Base-by-base conservation (phyloP, 2,113 vertebrate species). In the Nibea albiflora region DNA sequence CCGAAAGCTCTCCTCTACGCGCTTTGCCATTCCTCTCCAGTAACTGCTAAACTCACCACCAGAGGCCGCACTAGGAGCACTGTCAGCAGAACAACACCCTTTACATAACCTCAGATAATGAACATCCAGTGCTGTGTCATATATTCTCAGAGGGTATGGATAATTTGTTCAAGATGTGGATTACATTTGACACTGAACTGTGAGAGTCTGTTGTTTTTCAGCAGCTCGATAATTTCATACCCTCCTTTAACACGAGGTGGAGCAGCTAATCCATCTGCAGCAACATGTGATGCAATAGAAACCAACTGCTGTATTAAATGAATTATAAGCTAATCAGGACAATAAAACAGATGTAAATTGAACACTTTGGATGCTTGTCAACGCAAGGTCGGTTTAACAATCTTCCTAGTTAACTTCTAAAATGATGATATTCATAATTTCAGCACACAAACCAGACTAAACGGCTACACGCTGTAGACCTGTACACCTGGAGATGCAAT, bases 121-220 rank as follows among this genome's bases (percentile, higher is more conserved):
- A 78, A 44, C 31, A 74, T 64, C 73, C 81, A 85, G 61, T 80
- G 82, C 69, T 63, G 68, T 81, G 76, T 81, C 78, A 80, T 79
- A 72, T 78, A 79, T 66, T 77, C 75, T 52, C 65, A 73, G n/a
- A 64, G 72, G 54, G 26, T 12, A 14, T 11, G 28, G 75, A 67
- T 77, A 64, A 85, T 88, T 85, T 76, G 63, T 52, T 63, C 47
- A 62, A 76, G 73, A 77, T 66, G 50, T 72, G 75, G 72, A 81
- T 85, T 77, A 73, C 60, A 76, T 78, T 31, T 68, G 74, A 84
- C 81, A 72, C 31, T 20, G 44, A 74, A 81, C 35, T 57, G 52
- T 28, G 57, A 79, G 46, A 79, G 56, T 42, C 56, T 49, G 49
- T 63, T 49, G 68, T 81, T 72, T 67, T 16, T 39, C 35, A 68